Conservation (phyloP, 2,797 vertebrate genomes). For the Myotis findleyi region DNA sequence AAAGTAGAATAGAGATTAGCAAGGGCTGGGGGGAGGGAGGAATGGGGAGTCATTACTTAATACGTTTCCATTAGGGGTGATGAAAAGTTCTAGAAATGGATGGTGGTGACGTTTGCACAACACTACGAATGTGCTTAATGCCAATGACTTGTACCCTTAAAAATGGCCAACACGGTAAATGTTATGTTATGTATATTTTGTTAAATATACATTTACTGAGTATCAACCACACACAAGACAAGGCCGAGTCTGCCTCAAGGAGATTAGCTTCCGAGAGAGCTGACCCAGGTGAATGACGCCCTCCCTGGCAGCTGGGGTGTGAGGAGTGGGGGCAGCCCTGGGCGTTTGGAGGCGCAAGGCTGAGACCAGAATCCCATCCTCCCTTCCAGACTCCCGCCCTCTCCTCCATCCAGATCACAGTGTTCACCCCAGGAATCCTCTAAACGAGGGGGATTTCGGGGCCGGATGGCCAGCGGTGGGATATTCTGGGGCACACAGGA, state of each 20-base stretch:
- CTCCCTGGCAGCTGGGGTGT: not conserved
- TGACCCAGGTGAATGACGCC: not conserved
- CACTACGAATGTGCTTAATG: not conserved
- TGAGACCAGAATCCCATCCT: not conserved
- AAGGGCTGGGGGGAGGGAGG: not conserved
- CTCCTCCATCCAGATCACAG: not conserved
- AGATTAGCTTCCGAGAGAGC: not conserved
- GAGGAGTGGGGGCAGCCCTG: not conserved
- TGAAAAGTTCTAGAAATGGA: not conserved
- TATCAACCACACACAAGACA: not conserved
- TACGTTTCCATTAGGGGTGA: not conserved
- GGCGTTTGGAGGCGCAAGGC: not conserved
- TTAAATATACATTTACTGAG: not conserved
- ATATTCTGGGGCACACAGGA: constrained; percentile 64
- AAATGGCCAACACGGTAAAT: not conserved
- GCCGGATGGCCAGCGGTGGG: constrained; percentile 2
- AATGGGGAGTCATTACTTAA: not conserved
- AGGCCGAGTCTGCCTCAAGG: not conserved
- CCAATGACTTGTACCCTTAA: not conserved
- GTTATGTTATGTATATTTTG: not conserved
- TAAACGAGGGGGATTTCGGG: constrained; percentile 22
- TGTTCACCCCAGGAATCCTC: not conserved
- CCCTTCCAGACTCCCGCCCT: not conserved
- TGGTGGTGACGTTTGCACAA: not conserved
- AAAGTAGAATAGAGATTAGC: not conserved